Evolutionary conservation across 2,113 vertebrate species (phyloP).

Genomic region (Anolis sagrei): DNA sequence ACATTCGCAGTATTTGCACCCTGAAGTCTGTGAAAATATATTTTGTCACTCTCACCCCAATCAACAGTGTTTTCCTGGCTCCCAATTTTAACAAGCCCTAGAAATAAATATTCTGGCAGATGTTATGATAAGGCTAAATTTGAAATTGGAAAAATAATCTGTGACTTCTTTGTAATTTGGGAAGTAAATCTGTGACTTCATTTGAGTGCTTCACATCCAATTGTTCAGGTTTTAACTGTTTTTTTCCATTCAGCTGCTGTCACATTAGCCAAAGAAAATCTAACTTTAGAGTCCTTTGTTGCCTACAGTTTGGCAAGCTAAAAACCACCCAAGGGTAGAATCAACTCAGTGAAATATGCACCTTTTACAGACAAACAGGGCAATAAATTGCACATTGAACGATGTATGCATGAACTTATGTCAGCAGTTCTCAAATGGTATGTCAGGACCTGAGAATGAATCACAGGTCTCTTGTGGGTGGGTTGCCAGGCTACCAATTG

Average conservation of each 20-base stretch:
- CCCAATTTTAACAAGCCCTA: background rate
- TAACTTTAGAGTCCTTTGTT: accelerated
- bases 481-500: conserved; percentile 30
- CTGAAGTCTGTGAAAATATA: no score
- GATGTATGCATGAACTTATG: conserved; percentile 12
- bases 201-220: background rate
- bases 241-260: background rate
- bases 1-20: no score
- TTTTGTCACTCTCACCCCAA: background rate
- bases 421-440: conserved; percentile 31
- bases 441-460: conserved; percentile 30
- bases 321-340: conserved; percentile 1
- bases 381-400: conserved; percentile 27
- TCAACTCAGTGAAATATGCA: background rate
- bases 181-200: background rate
- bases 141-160: background rate
- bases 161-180: background rate
- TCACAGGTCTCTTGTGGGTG: conserved; percentile 32
- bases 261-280: background rate
- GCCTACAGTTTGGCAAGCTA: accelerated
- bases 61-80: background rate
- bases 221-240: background rate
- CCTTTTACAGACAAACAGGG: conserved; percentile 7
- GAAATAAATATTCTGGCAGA: background rate
- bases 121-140: background rate